Conservation (phyloP, 2,113 vertebrate genomes). For the Pteruthius melanotis region DNA sequence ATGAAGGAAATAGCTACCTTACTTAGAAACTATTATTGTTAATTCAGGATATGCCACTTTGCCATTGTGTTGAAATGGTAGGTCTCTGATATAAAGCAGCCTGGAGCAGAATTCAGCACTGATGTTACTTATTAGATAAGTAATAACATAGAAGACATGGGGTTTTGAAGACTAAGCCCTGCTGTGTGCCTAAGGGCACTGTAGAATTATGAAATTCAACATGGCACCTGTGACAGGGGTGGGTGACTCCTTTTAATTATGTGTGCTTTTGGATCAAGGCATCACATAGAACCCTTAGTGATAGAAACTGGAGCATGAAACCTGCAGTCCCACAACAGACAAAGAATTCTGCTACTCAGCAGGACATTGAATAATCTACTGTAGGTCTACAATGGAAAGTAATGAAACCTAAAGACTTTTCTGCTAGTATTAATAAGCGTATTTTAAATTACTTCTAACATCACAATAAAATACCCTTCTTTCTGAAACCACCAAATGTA, state of each 20-base stretch:
- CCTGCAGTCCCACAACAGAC: neutral
- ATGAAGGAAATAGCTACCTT: neutral
- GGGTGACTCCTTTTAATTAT: constrained; percentile 57
- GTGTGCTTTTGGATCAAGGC: constrained; percentile 34
- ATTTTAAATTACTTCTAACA: neutral
- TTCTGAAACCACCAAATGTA: neutral
- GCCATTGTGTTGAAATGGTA: neutral
- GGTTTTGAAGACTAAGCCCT: neutral
- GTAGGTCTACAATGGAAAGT: neutral
- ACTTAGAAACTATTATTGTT: neutral
- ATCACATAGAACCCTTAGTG: neutral
- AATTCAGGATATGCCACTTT: neutral
- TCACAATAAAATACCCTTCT: neutral
- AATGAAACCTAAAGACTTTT: neutral
- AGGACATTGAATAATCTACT: neutral
- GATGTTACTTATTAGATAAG: constrained; percentile 50
- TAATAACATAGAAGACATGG: constrained; percentile 7
- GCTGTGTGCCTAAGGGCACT: constrained; percentile 36
- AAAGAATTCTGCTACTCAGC: neutral
- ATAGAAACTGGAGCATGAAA: neutral
- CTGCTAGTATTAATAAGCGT: neutral
- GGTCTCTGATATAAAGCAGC: constrained; percentile 6
- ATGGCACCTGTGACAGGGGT: constrained; percentile 17
- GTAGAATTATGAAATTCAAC: constrained; percentile 30
- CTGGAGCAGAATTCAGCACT: constrained; percentile 2